Evolutionary conservation across 1,140 invertebrate species (phyloP).

Genomic region (Nebria ingens): DNA sequence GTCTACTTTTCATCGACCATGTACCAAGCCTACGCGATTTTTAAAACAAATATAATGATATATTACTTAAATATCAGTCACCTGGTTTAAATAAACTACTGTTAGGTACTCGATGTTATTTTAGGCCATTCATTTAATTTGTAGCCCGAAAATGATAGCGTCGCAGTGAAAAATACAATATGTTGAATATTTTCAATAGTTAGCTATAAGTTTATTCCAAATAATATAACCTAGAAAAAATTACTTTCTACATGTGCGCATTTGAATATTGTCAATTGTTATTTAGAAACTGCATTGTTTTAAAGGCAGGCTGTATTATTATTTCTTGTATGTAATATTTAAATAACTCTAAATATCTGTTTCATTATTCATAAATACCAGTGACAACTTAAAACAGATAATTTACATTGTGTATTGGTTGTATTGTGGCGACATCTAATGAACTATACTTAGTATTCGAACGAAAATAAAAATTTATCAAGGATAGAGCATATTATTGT

Average conservation of each 20-base stretch:
- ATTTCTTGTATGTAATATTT: slow-evolving; percentile 7
- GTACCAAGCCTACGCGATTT: neutral
- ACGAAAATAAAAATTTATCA: too few relatives aligned
- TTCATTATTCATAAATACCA: slow-evolving; percentile 9
- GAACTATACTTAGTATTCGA: too few relatives aligned
- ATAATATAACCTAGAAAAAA: slow-evolving; percentile 8
- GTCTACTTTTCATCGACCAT: too few relatives aligned
- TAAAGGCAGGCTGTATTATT: neutral
- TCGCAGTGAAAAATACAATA: too few relatives aligned
- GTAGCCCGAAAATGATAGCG: neutral
- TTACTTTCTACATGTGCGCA: slow-evolving; percentile 2
- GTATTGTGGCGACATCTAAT: neutral
- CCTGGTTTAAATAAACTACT: neutral
- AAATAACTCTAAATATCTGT: neutral
- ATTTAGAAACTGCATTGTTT: slow-evolving; percentile 7
- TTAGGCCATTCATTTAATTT: neutral
- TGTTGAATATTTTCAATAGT: neutral
- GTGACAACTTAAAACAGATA: neutral
- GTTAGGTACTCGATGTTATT: neutral
- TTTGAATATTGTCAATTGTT: slow-evolving; percentile 9
- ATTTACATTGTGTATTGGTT: slow-evolving; percentile 1
- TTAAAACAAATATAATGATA: neutral
- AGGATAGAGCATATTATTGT: too few relatives aligned
- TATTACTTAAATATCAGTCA: neutral
- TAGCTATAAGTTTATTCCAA: too few relatives aligned